Evolutionary conservation across 2,888 invertebrate species (phyloP).

Genomic region (Chydorus sphaericus): DNA sequence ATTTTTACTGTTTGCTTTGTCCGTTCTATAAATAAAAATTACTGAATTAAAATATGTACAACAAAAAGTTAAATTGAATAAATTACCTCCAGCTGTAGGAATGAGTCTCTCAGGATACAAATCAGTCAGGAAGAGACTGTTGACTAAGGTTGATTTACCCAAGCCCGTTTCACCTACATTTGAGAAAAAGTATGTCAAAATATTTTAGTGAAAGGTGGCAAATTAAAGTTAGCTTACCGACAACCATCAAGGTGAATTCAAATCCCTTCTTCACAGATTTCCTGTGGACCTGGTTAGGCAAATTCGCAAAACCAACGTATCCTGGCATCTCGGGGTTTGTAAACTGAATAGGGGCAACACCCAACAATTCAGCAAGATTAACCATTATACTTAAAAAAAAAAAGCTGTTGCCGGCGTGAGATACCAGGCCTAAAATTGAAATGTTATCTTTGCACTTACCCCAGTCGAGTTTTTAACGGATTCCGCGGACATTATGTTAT

Average conservation of each 20-base stretch:
- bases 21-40: conserved; percentile 11
- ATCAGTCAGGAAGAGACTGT: conserved; percentile 86
- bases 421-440: too few relatives aligned
- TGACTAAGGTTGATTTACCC: conserved; percentile 90
- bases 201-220: not conserved
- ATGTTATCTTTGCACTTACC: too few relatives aligned
- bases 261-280: conserved; percentile 97
- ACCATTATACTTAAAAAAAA: not conserved
- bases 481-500: not conserved
- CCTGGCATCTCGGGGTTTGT: conserved; percentile 31
- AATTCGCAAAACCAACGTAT: conserved; percentile 84
- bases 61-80: not conserved
- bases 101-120: conserved; percentile 84
- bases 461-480: not conserved
- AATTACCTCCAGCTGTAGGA: conserved; percentile 65
- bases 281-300: conserved; percentile 91
- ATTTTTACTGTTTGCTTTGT: conserved; percentile 75
- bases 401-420: too few relatives aligned
- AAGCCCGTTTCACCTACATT: conserved; percentile 58
- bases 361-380: not conserved
- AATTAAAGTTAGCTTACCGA: conserved; percentile 35
- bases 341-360: conserved; percentile 29
- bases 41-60: not conserved
- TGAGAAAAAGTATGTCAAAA: not conserved
- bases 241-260: conserved; percentile 94